phyloP scores from a whole-genome alignment of 2,113 vertebrate species.

The Sceloporus tristichus region DNA sequence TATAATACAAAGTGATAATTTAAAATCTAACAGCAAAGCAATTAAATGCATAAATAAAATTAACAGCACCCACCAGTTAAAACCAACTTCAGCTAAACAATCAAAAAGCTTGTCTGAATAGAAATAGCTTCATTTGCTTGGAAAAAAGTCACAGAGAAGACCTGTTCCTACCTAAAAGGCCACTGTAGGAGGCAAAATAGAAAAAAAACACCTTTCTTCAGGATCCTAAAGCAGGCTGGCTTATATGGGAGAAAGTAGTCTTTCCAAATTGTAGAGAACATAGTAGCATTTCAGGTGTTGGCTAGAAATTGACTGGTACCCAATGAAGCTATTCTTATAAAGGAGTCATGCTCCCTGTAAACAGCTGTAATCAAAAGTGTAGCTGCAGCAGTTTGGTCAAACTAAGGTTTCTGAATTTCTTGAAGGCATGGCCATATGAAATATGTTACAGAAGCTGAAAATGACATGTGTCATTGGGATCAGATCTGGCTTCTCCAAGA shows the following conservation, averaged over 20 bases:
- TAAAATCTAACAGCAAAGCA: neutral
- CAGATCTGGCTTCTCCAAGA: neutral
- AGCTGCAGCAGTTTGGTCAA: neutral
- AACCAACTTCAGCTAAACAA: neutral
- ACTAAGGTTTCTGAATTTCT: neutral
- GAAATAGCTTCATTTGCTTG: neutral
- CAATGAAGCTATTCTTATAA: neutral
- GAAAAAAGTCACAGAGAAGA: neutral
- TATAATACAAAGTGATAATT: neutral
- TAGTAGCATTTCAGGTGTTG: neutral
- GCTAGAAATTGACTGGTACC: neutral
- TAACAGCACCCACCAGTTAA: neutral
- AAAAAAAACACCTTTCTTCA: neutral
- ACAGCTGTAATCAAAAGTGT: neutral
- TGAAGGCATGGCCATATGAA: neutral
- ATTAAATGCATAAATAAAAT: neutral
- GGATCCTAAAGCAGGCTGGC: neutral
- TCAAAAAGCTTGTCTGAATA: neutral
- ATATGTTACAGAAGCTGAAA: no score
- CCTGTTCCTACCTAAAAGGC: neutral
- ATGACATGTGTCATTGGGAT: no score
- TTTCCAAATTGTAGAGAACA: neutral
- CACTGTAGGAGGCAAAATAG: neutral
- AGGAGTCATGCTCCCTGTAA: neutral
- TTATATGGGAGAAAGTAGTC: neutral